Conservation (phyloP, 2,888 invertebrate species). For the Baronia brevicornis region DNA sequence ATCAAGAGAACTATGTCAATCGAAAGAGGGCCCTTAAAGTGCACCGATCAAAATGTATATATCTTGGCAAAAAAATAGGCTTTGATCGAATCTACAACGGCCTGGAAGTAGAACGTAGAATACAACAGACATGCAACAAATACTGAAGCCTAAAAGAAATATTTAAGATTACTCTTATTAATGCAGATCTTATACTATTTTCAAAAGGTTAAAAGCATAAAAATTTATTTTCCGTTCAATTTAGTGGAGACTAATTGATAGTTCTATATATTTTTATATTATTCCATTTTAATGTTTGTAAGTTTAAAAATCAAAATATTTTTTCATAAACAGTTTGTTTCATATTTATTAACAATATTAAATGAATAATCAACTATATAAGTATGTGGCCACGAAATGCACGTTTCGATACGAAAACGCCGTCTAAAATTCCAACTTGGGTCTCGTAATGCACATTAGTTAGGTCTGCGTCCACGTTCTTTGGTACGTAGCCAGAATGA, state of each 20-base stretch:
- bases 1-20: neutral
- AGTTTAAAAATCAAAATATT: no score
- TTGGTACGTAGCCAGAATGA: conserved; percentile 72
- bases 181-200: no score
- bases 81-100: conserved; percentile 1
- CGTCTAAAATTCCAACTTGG: conserved; percentile 66
- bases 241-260: no score
- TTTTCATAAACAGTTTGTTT: no score
- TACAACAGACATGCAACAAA: conserved; percentile 5
- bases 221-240: conserved; percentile 3
- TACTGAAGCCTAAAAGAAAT: conserved; percentile 12
- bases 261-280: no score
- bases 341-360: no score
- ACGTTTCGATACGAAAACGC: conserved; percentile 26
- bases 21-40: neutral
- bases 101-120: conserved; percentile 2
- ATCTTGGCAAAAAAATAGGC: conserved; percentile 8
- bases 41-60: conserved; percentile 1
- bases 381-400: conserved; percentile 14
- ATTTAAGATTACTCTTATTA: conserved; percentile 9
- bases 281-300: no score
- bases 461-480: conserved; percentile 63
- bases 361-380: conserved; percentile 11
- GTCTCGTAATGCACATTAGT: conserved; percentile 67
- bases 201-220: conserved; percentile 1